Conservation (phyloP, 2,888 invertebrate genomes). For the Synanthedon tipuliformis region DNA sequence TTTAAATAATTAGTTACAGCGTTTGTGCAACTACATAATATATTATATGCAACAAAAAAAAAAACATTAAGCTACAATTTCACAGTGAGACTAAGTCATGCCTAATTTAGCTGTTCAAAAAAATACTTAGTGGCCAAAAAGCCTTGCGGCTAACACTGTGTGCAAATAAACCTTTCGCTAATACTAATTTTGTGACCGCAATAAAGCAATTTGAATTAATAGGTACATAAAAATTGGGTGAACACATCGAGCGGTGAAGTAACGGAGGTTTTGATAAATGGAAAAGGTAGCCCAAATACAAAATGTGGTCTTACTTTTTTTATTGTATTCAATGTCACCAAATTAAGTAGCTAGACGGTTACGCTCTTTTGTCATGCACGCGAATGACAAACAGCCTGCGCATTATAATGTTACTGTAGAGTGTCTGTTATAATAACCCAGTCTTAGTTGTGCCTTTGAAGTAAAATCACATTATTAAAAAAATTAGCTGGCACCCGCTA, state of each 20-base stretch:
- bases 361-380: too few species aligned
- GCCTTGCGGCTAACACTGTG: not conserved
- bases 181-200: not conserved
- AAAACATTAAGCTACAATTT: not conserved
- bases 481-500: too few species aligned
- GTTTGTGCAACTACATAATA: not conserved
- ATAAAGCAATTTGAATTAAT: not conserved
- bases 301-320: too few species aligned
- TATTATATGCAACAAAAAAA: not conserved
- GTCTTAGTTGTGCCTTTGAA: too few species aligned
- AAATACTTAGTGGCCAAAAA: not conserved
- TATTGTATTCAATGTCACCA: too few species aligned
- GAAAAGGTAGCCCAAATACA: too few species aligned
- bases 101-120: not conserved
- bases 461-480: too few species aligned
- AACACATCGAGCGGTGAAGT: not conserved
- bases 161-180: not conserved
- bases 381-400: too few species aligned
- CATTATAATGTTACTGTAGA: too few species aligned
- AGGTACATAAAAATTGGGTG: not conserved
- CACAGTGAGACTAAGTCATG: not conserved
- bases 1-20: too few species aligned
- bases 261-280: not conserved
- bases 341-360: too few species aligned
- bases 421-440: too few species aligned